A percentile compares a stretch with the other conserved stretches of the same genome.
phyloP scores from a whole-genome alignment of 1,140 invertebrate genomes.

The Steinernema khuongi region DNA sequence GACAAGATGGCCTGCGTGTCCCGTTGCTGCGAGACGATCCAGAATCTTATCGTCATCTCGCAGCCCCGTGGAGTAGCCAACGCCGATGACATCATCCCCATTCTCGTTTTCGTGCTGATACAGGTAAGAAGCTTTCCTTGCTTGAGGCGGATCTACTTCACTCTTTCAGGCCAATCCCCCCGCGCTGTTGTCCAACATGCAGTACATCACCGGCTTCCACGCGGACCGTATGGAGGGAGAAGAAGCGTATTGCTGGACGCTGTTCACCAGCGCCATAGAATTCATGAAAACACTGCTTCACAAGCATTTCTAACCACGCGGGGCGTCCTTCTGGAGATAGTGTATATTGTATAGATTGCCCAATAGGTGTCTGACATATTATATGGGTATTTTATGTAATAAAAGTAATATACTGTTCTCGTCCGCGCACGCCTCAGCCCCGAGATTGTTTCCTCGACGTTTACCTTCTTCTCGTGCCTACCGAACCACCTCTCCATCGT shows the following conservation, averaged over 20 bases:
- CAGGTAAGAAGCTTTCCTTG: constrained; percentile 63
- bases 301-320: not conserved
- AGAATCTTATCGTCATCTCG: constrained; percentile 68
- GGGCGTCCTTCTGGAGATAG: not conserved
- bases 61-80: constrained; percentile 78
- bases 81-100: constrained; percentile 92
- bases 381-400: not conserved
- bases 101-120: constrained; percentile 90
- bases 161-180: constrained; percentile 74
- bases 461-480: no score
- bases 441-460: no score
- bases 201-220: constrained; percentile 89
- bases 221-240: constrained; percentile 77
- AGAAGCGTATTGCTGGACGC: constrained; percentile 96
- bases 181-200: constrained; percentile 86
- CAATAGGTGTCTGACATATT: not conserved
- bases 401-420: not conserved
- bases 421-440: no score
- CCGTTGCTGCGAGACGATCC: constrained; percentile 78
- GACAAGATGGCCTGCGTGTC: constrained; percentile 86
- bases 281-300: constrained; percentile 73
- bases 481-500: no score
- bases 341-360: not conserved
- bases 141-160: not conserved
- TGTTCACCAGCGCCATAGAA: constrained; percentile 89